Percentiles rank a stretch among this genome's conserved stretches.
Evolutionary conservation across 1,140 invertebrate genomes (phyloP).

Genomic region (Ceratina japonica): DNA sequence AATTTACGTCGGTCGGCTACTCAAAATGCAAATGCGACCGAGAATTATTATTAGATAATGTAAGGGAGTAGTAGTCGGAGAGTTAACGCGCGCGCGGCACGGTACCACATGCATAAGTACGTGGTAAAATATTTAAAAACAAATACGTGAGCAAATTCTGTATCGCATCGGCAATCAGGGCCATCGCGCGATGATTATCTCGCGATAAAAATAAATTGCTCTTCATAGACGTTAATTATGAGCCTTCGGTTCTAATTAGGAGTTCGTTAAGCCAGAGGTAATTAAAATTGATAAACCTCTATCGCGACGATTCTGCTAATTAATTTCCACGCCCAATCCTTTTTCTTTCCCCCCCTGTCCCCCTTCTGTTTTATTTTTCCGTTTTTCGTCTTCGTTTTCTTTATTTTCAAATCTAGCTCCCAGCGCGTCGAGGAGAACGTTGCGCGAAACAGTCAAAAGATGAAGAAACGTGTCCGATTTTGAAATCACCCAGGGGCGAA

Average conservation of each 20-base stretch:
- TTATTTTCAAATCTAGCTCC: too few relatives aligned
- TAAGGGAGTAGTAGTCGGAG: neutral
- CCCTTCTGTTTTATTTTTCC: neutral
- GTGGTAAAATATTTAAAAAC: neutral
- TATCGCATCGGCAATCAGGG: neutral
- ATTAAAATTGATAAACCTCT: slow-evolving; percentile 47
- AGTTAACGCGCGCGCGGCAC: neutral
- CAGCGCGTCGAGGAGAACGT: neutral
- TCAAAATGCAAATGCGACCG: slow-evolving; percentile 38
- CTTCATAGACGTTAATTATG: slow-evolving; percentile 28
- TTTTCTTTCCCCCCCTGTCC: neutral
- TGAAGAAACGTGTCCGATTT: neutral
- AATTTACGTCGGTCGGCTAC: slow-evolving; percentile 23
- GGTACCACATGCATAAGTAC: neutral
- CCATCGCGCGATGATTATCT: neutral
- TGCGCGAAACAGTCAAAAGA: neutral
- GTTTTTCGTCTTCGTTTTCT: neutral
- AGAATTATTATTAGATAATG: slow-evolving; percentile 14
- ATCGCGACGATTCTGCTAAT: slow-evolving; percentile 30
- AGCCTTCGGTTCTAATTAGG: slow-evolving; percentile 27
- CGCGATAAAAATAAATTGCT: slow-evolving; percentile 37
- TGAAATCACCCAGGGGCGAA: too few relatives aligned
- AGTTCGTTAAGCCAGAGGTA: slow-evolving; percentile 42
- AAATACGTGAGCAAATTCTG: neutral
- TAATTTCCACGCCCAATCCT: slow-evolving; percentile 25